Conservation (phyloP, 1,140 invertebrate species). For the Polyergus mexicanus region DNA sequence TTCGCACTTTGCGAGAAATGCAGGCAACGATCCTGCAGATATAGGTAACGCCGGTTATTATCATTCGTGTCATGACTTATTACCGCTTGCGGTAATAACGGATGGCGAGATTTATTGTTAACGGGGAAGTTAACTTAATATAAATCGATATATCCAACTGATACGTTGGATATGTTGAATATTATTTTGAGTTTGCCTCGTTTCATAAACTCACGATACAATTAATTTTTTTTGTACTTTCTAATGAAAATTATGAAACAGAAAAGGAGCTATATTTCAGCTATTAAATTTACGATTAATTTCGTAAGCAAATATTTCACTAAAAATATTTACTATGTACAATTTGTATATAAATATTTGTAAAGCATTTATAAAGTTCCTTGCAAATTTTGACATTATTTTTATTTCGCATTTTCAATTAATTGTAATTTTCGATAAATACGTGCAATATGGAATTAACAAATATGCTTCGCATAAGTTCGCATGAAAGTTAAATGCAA, state of each 20-base stretch:
- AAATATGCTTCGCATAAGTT: neutral
- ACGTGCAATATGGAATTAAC: neutral
- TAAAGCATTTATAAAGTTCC: neutral
- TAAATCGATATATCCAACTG: constrained; percentile 51
- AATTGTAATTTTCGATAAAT: neutral
- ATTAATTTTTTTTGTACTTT: neutral
- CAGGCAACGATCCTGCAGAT: neutral
- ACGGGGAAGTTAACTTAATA: constrained; percentile 32
- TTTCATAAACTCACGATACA: neutral
- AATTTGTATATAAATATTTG: neutral
- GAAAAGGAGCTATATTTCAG: neutral
- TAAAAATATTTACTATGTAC: neutral
- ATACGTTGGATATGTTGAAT: neutral
- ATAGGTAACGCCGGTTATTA: constrained; percentile 47
- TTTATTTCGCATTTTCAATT: neutral
- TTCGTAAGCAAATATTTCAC: neutral
- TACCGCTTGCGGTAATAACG: constrained; percentile 46
- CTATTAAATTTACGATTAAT: neutral
- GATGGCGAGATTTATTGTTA: constrained; percentile 35
- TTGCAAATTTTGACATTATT: neutral
- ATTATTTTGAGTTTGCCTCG: neutral
- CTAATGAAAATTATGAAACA: neutral
- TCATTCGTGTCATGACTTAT: constrained; percentile 50
- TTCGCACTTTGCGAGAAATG: neutral
- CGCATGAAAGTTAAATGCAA: neutral